Evolutionary conservation across 2,888 invertebrate genomes (phyloP), one percentile per base, ranked within the genome.

Genomic region (Lepidonotus clava): DNA sequence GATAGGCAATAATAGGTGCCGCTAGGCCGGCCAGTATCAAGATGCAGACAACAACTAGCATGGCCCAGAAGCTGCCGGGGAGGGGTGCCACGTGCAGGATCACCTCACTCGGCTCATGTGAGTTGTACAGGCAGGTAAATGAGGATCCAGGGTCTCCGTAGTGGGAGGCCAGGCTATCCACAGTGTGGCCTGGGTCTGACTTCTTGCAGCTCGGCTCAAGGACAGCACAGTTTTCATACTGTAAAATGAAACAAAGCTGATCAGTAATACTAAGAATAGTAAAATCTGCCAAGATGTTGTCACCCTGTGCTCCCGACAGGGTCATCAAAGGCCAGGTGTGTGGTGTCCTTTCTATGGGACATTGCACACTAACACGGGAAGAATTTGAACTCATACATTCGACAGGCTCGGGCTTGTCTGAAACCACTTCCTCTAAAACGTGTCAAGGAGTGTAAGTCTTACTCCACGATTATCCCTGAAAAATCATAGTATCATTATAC

Each of bases 171-270:
- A 80, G 4, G 28, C 80, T 80, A 32, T 11, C 14, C 28, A 80
- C 80, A 14, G 51, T 80, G 51, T 41, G 46, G 8, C 18, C 80
- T n/a, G 80, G 80, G 46, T 80, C 80, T n/a, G 41, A 46, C 46
- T 80, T 80, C 18, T 18, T 18, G 80, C 80, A 80, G 32, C 24
- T 18, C 14, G 21, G 14, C 46, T 41, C 46, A 0, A 80, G 28
- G 32, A 80, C 80, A 8, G 80, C 80, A 46, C 80, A 80, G 41
- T 80, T 34, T 6, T 80, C 46, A 46, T 46, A 80, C 80, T 80
- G 46, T 14, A 80, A 24, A 6, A 77, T 11, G 8, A 36, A 14
- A 32, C 5, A 5, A n/a, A n/a, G n/a, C n/a, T n/a, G n/a, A n/a
- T n/a, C n/a, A n/a, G n/a, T n/a, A n/a, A n/a, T n/a, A n/a, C n/a